phyloP scores from a whole-genome alignment of 1,140 invertebrate genomes.

The Papilio polyxenes region DNA sequence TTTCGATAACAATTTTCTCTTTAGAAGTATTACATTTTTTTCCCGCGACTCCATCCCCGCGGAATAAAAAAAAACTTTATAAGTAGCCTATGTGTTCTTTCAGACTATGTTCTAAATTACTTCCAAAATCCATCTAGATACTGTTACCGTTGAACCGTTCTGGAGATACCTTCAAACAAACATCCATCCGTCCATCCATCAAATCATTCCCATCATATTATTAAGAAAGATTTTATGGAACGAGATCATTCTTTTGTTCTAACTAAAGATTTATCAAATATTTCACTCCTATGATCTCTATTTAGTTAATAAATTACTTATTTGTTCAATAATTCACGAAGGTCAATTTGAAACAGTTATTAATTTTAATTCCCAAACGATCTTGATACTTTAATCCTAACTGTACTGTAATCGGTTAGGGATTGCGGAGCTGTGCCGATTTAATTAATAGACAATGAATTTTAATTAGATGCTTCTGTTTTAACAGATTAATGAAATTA shows the following conservation, averaged over 20 bases:
- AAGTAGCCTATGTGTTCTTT: too few relatives aligned
- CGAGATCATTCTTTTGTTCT: background rate
- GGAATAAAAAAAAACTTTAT: too few relatives aligned
- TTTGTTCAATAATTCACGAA: background rate
- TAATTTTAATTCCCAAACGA: conserved; percentile 15
- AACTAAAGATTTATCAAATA: background rate
- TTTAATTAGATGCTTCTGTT: conserved; percentile 1
- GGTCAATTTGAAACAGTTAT: conserved; percentile 6
- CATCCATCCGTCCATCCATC: too few relatives aligned
- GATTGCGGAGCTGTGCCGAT: conserved; percentile 2
- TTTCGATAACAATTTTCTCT: conserved; percentile 1
- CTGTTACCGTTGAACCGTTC: too few relatives aligned
- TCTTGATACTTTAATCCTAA: conserved; percentile 22
- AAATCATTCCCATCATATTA: too few relatives aligned
- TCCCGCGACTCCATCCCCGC: too few relatives aligned
- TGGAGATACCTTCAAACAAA: too few relatives aligned
- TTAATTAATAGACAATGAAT: conserved; percentile 24
- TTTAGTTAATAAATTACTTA: conserved; percentile 12
- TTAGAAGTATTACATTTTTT: background rate
- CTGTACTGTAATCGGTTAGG: conserved; percentile 8
- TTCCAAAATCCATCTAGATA: too few relatives aligned
- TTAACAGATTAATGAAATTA: background rate
- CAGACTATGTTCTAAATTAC: too few relatives aligned
- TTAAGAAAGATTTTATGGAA: background rate
- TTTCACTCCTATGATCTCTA: background rate